Conservation (phyloP, 2,113 vertebrate genomes). For the Microcebus ravelobensis region DNA sequence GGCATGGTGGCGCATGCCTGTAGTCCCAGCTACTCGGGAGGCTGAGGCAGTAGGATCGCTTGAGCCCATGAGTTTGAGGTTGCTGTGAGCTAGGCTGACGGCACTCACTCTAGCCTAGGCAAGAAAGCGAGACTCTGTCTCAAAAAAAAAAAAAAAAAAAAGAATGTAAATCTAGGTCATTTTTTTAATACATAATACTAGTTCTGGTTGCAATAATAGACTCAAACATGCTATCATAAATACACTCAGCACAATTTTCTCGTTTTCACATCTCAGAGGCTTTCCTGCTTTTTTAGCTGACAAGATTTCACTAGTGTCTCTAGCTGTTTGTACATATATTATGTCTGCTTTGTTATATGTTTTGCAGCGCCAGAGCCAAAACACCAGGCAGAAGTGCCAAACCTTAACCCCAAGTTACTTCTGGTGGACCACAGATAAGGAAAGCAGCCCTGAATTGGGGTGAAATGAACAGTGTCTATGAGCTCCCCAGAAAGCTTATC, state of each 20-base stretch:
- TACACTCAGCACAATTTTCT: neutral
- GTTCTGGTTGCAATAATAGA: conserved; percentile 39
- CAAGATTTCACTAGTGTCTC: conserved; percentile 46
- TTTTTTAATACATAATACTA: conserved; percentile 53
- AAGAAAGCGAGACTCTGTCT: no score
- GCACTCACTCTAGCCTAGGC: no score
- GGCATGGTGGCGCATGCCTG: no score
- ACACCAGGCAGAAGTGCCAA: conserved; percentile 55
- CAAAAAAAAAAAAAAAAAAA: no score
- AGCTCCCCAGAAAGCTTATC: conserved; percentile 71
- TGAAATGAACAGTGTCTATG: conserved; percentile 39
- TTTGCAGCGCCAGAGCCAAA: conserved; percentile 64
- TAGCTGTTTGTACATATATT: conserved; percentile 38
- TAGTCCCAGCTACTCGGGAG: no score
- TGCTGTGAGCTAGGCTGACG: no score
- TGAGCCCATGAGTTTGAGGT: no score
- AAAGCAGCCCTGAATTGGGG: conserved; percentile 58
- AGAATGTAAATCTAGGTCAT: conserved; percentile 18
- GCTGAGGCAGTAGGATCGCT: no score
- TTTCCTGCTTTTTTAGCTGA: conserved; percentile 63
- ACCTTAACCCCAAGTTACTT: conserved; percentile 73
- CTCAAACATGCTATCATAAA: conserved; percentile 50
- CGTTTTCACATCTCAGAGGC: conserved; percentile 35
- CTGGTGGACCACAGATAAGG: conserved; percentile 69
- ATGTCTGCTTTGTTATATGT: conserved; percentile 68